Base-by-base conservation (phyloP, 2,113 vertebrate genomes). In the Arothron firmamentum region DNA sequence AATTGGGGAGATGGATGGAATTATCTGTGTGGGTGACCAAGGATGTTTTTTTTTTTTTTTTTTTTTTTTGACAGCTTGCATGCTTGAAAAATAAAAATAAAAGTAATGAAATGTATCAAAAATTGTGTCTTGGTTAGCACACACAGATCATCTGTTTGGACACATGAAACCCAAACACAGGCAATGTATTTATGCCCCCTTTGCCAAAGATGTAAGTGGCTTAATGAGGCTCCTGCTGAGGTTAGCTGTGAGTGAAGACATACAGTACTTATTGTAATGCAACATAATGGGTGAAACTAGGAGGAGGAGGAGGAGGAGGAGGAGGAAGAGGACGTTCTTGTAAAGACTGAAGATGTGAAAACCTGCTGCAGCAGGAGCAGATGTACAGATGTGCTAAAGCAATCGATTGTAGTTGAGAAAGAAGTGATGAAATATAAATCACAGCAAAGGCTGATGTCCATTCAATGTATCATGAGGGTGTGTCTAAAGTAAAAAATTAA, bases 241-340 rank as follows among this genome's bases (percentile, higher is more conserved):
- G 59, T 10, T 50, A n/a, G 21, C 51, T 31, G 1, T 52, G 73
- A 55, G 72, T 53, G 72, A 46, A 70, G 56, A 59, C 56, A 69
- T 58, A n/a, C n/a, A n/a, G n/a, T n/a, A 77, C 79, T 81, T 67
- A 79, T 82, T 59, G 57, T 61, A 57, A 73, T 28, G 52, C 46
- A 17, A 71, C 54, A 50, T 41, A 49, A 54, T 48, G 52, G 47
- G 62, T 51, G 50, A 15, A 68, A 17, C 25, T 71, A 34, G 16
- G 23, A 25, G 46, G 46, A 15, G 43, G n/a, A n/a, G 45, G 6
- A 47, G 62, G 47, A 56, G n/a, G n/a, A n/a, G 46, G 46, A 15
- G 43, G n/a, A n/a, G 45, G 6, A 47, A 59, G 47, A 56, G 50
- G 23, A 19, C 45, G 70, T 45, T 34, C 42, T 52, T 14, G 8